phyloP scores from a whole-genome alignment of 2,888 invertebrate genomes.

The Scaptomyza tumidula region DNA sequence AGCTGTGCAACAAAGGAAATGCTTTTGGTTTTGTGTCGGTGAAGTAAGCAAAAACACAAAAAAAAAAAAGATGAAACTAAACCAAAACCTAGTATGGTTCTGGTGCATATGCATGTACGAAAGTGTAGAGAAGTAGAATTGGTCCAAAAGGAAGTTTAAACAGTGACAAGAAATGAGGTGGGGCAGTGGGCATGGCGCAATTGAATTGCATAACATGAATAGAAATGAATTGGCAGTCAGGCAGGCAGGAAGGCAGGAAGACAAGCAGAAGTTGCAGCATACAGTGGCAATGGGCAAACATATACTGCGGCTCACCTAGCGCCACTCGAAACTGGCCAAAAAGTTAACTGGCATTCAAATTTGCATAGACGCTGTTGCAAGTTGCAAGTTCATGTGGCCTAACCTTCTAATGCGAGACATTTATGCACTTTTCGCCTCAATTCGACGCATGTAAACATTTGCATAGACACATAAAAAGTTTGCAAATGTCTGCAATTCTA shows the following conservation, averaged over 20 bases:
- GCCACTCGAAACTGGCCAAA: conserved; percentile 21
- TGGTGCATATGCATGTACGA: conserved; percentile 67
- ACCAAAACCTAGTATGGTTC: conserved; percentile 3
- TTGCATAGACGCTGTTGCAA: conserved; percentile 44
- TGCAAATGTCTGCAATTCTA: background rate
- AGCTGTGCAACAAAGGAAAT: conserved; percentile 45
- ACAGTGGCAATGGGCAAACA: conserved; percentile 55
- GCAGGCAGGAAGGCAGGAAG: conserved; percentile 4
- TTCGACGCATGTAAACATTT: conserved; percentile 28
- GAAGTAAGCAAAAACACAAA: conserved; percentile 4
- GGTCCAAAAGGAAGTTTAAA: conserved; percentile 33
- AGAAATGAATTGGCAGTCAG: conserved; percentile 78
- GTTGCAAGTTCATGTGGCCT: conserved; percentile 51
- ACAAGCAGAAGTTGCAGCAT: conserved; percentile 8
- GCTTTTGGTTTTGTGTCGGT: conserved; percentile 44
- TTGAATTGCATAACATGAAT: conserved; percentile 82
- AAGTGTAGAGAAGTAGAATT: background rate
- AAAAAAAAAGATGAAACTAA: conserved; percentile 13
- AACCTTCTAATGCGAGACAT: conserved; percentile 62
- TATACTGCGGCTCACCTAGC: conserved; percentile 65
- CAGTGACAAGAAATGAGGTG: conserved; percentile 6
- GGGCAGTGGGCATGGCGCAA: conserved; percentile 49
- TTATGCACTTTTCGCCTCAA: conserved; percentile 62
- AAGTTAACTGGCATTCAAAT: conserved; percentile 51
- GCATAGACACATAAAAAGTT: conserved; percentile 31